Percentiles rank a stretch among this genome's conserved stretches.
These are phyloP conservation scores for Limosa lapponica DNA, from an alignment of 2,797 vertebrate species.

Conservation along the genomic window DNA sequence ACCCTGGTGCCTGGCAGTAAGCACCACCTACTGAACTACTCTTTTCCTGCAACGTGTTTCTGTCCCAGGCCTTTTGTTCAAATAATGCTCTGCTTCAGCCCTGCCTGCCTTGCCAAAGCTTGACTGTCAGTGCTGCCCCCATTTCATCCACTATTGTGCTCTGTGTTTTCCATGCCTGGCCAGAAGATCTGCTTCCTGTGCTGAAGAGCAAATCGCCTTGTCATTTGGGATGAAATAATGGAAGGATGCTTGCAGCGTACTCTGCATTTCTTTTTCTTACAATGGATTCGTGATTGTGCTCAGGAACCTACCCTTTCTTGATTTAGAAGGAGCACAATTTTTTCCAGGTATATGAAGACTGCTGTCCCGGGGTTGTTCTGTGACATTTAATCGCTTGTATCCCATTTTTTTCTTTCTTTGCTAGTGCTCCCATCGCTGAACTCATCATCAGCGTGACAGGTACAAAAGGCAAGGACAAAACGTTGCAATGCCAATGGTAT, in stretches of 20 bases:
- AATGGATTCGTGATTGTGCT: not conserved
- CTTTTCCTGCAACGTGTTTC: not conserved
- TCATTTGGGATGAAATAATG: not conserved
- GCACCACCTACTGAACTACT: not conserved
- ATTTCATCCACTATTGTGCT: not conserved
- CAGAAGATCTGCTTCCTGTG: not conserved
- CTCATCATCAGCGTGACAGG: not conserved
- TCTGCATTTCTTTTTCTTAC: not conserved
- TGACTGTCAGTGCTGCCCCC: not conserved
- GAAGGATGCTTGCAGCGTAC: not conserved
- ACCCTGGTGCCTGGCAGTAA: not conserved
- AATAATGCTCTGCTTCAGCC: not conserved
- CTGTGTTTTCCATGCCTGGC: not conserved
- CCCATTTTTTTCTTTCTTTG: not conserved
- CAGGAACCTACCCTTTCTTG: not conserved
- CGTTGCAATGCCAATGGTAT: not conserved
- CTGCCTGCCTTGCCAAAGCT: not conserved
- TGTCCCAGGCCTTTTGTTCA: not conserved
- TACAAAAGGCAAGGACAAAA: constrained; percentile 5
- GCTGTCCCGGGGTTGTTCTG: not conserved
- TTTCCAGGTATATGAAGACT: not conserved
- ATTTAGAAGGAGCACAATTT: not conserved
- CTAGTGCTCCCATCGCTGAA: not conserved
- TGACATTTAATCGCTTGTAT: constrained; percentile 24
- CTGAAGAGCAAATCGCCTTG: not conserved